Conservation (phyloP, 2,888 invertebrate species). For the Nasonovia ribisnigri region DNA sequence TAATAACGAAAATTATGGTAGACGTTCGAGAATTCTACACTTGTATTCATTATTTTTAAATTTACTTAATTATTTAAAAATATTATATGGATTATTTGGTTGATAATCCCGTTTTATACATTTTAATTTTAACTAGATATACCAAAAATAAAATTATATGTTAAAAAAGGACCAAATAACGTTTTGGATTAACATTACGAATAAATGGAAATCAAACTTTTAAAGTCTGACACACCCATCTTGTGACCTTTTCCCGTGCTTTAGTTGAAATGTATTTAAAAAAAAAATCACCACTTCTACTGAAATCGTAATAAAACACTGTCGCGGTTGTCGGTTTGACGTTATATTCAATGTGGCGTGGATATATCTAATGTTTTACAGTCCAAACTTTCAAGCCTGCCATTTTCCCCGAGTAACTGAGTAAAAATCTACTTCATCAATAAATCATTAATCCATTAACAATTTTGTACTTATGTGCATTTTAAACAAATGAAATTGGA, state of each 20-base stretch:
- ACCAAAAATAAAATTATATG: background rate
- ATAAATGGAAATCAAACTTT: constrained; percentile 30
- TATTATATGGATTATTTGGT: background rate
- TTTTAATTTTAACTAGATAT: background rate
- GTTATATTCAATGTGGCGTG: background rate
- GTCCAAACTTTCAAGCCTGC: background rate
- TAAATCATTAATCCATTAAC: background rate
- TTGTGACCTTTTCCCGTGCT: constrained; percentile 2
- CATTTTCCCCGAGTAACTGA: background rate
- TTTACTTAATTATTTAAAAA: background rate
- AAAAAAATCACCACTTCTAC: constrained; percentile 16
- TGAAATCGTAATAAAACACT: constrained; percentile 37
- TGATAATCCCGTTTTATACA: background rate
- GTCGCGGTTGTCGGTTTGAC: background rate
- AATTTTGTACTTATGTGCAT: background rate
- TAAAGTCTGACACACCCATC: constrained; percentile 27
- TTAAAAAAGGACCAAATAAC: background rate
- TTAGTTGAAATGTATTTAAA: constrained; percentile 20
- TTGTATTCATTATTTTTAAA: background rate
- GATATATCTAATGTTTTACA: background rate
- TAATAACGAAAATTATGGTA: background rate
- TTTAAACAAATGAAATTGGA: background rate
- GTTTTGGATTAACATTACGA: background rate
- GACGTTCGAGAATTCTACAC: background rate
- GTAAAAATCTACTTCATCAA: background rate